Evolutionary conservation across 2,797 vertebrate species (phyloP), one percentile per base, ranked within the genome.

Genomic region (Danio aesculapii): DNA sequence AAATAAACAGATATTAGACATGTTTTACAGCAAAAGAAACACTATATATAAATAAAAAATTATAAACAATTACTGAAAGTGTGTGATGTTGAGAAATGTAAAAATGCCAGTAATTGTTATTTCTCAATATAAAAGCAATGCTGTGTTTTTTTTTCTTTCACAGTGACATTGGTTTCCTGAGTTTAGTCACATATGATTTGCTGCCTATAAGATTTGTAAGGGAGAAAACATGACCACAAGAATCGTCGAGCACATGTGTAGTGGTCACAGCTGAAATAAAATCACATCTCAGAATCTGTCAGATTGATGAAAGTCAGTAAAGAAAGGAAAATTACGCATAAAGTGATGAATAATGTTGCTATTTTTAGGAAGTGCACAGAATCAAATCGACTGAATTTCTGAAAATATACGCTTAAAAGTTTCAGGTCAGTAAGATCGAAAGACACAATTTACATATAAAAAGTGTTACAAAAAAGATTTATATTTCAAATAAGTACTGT

Each of bases 151-250:
- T 3, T 30, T 30, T 30, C 30, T 30, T 39, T 62, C 46, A 81
- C 79, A 68, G 62, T 67, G 49, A 14, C 50, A 50, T n/a, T 62
- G 43, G n/a, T 53, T 21, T 84, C 62, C 53, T 80, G 76, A 70
- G 55, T 71, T 86, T 77, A 86, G 77, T 84, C 79, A 86, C 71
- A 79, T 57, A 41, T 55, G 44, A 44, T 75, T 41, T 77, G 68
- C 43, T 69, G 71, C 50, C 75, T 79, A 68, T 70, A 49, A 44
- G 58, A 53, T n/a, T 70, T 52, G 61, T 53, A 47, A 43, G 6
- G 59, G 46, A 41, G 44, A 17, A 8, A 58, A 53, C 30, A 72
- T 53, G 74, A 81, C 62, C 17, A 79, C 71, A 55, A 19, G 53
- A 63, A 44, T 12, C 30, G 9, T 39, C 6, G 6, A 8, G 17